Evolutionary conservation across 2,888 invertebrate species (phyloP).

Genomic region (Anthophora plumipes): DNA sequence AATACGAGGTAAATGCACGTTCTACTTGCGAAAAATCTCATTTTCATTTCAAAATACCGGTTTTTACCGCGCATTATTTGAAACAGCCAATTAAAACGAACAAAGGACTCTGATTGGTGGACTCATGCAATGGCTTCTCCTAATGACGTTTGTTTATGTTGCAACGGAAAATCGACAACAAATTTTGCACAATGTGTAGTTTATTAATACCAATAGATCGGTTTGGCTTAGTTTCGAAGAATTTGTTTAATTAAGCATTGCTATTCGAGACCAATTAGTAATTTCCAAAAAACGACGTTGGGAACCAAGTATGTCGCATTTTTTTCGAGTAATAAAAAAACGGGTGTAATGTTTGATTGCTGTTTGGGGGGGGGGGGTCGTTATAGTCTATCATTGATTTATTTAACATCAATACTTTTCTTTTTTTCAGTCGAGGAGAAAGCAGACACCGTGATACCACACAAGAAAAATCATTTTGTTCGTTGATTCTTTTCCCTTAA

Average conservation of each 20-base stretch:
- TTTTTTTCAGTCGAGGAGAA: slow-evolving; percentile 14
- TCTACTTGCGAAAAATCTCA: not conserved
- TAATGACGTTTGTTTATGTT: not conserved
- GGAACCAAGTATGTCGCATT: not conserved
- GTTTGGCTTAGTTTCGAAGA: slow-evolving; percentile 10
- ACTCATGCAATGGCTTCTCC: too few relatives aligned
- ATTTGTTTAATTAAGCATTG: slow-evolving; percentile 37
- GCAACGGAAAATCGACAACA: slow-evolving; percentile 12
- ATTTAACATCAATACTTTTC: slow-evolving; percentile 1
- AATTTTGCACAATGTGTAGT: slow-evolving; percentile 3
- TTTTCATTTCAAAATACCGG: not conserved
- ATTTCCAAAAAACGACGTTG: slow-evolving; percentile 9
- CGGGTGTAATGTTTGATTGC: not conserved
- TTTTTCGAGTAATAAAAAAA: not conserved
- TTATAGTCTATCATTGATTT: too few relatives aligned
- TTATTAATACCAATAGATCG: slow-evolving; percentile 36
- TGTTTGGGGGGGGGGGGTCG: not conserved
- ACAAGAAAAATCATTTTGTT: slow-evolving; percentile 38
- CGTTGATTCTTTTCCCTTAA: slow-evolving; percentile 62
- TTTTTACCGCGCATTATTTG: not conserved
- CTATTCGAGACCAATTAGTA: slow-evolving; percentile 31
- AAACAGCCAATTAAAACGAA: not conserved
- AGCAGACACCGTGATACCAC: slow-evolving; percentile 3
- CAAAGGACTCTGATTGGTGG: not conserved
- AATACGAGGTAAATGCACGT: too few relatives aligned